phyloP scores from a whole-genome alignment of 2,113 vertebrate genomes.

The Tympanuchus pallidicinctus region DNA sequence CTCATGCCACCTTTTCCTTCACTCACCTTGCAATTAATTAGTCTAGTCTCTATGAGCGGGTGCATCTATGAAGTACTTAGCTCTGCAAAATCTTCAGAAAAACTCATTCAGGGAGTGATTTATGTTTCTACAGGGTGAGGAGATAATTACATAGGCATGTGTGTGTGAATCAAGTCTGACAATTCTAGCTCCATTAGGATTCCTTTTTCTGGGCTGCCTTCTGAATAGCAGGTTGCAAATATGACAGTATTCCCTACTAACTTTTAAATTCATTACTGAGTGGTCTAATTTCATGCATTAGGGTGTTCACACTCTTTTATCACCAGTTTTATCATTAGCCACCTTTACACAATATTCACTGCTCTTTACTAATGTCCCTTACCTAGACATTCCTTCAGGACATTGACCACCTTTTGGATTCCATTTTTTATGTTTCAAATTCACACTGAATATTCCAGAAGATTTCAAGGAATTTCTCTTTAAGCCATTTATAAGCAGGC shows the following conservation, averaged over 20 bases:
- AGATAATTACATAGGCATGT: rapidly evolving
- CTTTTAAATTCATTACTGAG: background rate
- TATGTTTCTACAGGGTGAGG: background rate
- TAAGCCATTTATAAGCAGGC: background rate
- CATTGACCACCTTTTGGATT: background rate
- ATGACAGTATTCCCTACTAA: background rate
- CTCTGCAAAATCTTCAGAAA: background rate
- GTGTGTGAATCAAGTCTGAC: rapidly evolving
- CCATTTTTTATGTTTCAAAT: background rate
- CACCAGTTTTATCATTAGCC: background rate
- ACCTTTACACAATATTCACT: background rate
- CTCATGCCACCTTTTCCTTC: background rate
- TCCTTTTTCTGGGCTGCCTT: background rate
- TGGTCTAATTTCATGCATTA: background rate
- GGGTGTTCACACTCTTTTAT: background rate
- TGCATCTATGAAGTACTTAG: background rate
- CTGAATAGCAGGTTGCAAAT: background rate
- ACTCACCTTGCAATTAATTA: background rate
- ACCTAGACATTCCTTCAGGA: background rate
- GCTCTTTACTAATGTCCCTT: background rate
- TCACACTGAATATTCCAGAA: background rate
- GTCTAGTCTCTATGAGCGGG: background rate
- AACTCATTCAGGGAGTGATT: background rate
- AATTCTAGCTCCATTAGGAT: background rate
- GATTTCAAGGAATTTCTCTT: background rate